Percentiles rank a stretch among this genome's conserved stretches.
These are phyloP conservation scores for Brachionus rubens DNA, from an alignment of 1,140 invertebrate genomes.

Conservation along the genomic window DNA sequence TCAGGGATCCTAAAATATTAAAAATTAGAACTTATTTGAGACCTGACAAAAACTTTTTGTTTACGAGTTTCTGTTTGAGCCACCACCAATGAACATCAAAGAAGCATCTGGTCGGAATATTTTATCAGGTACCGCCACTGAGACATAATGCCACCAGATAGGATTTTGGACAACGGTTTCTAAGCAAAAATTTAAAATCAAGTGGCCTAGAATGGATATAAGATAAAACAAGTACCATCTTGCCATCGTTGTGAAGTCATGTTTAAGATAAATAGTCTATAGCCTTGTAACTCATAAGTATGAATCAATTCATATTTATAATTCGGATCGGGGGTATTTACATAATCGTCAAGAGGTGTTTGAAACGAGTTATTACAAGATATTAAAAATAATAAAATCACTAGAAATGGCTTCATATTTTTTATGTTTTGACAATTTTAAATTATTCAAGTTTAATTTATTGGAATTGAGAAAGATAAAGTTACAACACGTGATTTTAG, in stretches of 20 bases:
- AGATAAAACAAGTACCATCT: constrained; percentile 47
- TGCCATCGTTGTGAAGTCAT: constrained; percentile 55
- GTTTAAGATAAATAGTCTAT: constrained; percentile 51
- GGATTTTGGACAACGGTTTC: constrained; percentile 38
- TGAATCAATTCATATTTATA: constrained; percentile 47
- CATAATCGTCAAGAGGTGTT: constrained; percentile 46
- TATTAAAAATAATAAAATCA: neutral
- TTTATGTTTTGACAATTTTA: too few species aligned
- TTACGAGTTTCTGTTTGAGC: constrained; percentile 48
- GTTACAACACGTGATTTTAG: too few species aligned
- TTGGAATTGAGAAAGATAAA: too few species aligned
- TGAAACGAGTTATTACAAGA: neutral
- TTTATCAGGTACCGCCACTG: constrained; percentile 51
- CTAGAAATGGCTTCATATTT: neutral
- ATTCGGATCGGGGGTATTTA: constrained; percentile 11
- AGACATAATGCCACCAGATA: constrained; percentile 55
- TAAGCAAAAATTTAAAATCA: neutral
- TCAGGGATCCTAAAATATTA: constrained; percentile 35
- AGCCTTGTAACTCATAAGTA: constrained; percentile 47
- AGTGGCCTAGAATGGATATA: too few species aligned
- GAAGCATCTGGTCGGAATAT: constrained; percentile 49
- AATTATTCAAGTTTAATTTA: too few species aligned
- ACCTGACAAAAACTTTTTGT: neutral
- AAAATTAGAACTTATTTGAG: too few species aligned
- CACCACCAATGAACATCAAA: constrained; percentile 52